Base-by-base conservation (phyloP, 2,888 invertebrate genomes). In the Blastobasis adustella region DNA sequence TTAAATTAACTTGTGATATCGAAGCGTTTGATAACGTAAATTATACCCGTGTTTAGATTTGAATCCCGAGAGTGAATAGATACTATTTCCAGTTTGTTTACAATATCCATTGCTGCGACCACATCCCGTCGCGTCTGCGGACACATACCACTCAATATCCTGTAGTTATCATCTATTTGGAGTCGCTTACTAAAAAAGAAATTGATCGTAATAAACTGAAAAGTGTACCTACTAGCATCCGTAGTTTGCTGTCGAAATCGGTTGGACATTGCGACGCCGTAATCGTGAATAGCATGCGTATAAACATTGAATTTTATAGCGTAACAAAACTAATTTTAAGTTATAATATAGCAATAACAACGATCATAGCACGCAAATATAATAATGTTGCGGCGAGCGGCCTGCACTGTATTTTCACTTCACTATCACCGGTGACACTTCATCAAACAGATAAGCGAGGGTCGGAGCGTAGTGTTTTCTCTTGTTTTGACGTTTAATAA, bases 381-480 rank as follows among this genome's bases (percentile, higher is more conserved):
- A 47, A 47, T 36, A 47, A 41, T 36, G 41, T 47, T 41, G 41
- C 42, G 10, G 37, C 10, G 36, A 40, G 5, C 41, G 37, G 36
- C 37, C 23, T 36, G 39, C 42, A 23, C 40, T 7, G 41, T 41
- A 7, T 6, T 23, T 10, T 45, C 45, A 43, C 47, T 50, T 43
- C 43, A 50, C 50, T 50, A 50, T 50, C 50, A 46, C 39, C n/a
- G 45, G 23, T 23, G 23, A 40, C 51, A 47, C 51, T 47, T 48
- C 45, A 47, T 51, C 46, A 47, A 6, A 9, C 5, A 45, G 51
- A 47, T 51, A 45, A 51, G 47, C 40, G 40, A 47, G 42, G 10
- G 9, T 37, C 7, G 41, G 38, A 38, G 10, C 42, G 42, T 8
- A 23, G 23, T 23, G 39, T 10, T 36, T 9, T 41, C 41, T 40